Conservation (phyloP, 2,113 vertebrate species). For the Bubo scandiacus region DNA sequence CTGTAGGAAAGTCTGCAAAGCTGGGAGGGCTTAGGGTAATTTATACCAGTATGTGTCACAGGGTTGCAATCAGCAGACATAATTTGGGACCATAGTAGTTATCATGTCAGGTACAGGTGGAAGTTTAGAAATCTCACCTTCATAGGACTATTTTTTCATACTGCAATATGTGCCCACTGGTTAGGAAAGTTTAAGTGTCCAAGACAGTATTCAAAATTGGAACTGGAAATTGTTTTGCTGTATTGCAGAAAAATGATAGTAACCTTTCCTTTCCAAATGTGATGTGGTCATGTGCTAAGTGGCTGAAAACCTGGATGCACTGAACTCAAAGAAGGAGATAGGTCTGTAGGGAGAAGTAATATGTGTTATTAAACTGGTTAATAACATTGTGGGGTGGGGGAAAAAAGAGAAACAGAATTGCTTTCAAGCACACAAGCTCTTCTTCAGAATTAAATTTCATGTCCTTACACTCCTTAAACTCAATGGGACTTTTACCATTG, state of each 20-base stretch:
- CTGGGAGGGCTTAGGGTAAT: neutral
- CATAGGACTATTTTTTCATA: neutral
- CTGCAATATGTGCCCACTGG: rapidly evolving
- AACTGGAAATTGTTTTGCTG: neutral
- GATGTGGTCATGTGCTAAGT: neutral
- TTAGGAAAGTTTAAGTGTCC: neutral
- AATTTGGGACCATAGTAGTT: neutral
- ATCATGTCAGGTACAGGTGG: neutral
- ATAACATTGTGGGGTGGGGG: neutral
- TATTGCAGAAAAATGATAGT: neutral
- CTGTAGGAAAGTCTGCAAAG: neutral
- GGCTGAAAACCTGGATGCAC: neutral
- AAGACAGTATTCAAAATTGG: neutral
- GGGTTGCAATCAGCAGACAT: neutral
- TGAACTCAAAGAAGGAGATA: neutral
- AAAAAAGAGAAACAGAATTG: neutral
- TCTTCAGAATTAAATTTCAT: neutral
- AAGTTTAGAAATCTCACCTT: neutral
- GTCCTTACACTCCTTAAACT: neutral
- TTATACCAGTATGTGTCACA: neutral
- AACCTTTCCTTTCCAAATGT: neutral
- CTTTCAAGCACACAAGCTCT: neutral
- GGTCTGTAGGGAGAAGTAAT: neutral
- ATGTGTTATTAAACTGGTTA: neutral
- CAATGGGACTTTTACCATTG: neutral